Conservation (phyloP, 2,797 vertebrate genomes). For the Myotis daubentonii region DNA sequence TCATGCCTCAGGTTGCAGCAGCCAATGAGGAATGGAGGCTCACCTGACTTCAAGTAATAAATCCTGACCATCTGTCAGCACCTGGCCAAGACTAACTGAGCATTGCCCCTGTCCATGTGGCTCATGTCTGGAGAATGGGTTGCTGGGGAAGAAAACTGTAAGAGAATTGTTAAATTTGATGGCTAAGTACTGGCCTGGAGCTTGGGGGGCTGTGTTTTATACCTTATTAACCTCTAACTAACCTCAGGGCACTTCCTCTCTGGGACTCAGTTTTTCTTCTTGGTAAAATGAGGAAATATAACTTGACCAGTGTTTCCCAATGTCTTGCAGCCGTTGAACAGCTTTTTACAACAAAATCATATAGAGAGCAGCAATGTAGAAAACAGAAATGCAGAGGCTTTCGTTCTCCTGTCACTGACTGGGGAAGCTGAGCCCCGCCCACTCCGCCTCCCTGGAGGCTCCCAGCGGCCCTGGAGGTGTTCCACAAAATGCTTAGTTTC, state of each 20-base stretch:
- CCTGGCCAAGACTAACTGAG: neutral
- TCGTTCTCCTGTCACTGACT: no score
- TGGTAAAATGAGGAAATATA: slow-evolving; percentile 20
- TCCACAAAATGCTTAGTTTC: neutral
- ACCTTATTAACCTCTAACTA: neutral
- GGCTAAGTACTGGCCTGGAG: neutral
- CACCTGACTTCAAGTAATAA: neutral
- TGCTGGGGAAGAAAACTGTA: slow-evolving; percentile 18
- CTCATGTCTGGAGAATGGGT: neutral
- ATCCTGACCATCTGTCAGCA: neutral
- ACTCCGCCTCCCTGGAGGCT: neutral
- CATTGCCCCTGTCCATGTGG: neutral
- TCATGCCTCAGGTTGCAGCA: neutral
- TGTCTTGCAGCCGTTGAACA: neutral
- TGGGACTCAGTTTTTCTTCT: slow-evolving; percentile 31
- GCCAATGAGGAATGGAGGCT: neutral
- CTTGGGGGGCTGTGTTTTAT: neutral
- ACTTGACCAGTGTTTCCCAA: neutral
- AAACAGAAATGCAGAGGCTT: neutral
- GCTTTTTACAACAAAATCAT: neutral
- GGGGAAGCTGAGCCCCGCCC: no score
- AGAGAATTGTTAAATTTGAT: neutral
- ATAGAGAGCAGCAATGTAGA: neutral
- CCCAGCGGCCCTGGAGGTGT: neutral
- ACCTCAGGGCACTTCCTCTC: neutral